Percentiles rank a stretch among this genome's conserved stretches.
phyloP scores from a whole-genome alignment of 30 jellyfish, hydroid and myxozoan species.

The Aurelia aurita complex sp. Pacific region DNA sequence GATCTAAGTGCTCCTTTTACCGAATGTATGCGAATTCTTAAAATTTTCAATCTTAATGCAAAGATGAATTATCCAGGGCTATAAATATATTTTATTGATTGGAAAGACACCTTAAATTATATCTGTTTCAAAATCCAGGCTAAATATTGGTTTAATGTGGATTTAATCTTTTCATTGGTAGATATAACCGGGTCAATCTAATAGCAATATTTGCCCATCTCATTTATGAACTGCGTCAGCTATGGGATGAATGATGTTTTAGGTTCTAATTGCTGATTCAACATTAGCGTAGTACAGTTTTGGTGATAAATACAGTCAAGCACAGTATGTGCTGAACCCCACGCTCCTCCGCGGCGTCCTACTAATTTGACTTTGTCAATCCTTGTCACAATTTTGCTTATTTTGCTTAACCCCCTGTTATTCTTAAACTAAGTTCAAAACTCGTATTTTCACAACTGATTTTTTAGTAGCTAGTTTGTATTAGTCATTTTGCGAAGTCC shows the following conservation, averaged over 20 bases:
- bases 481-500: no score
- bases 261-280: background rate
- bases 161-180: background rate
- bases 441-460: no score
- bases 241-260: background rate
- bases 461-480: no score
- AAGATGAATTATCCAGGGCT: constrained; percentile 37
- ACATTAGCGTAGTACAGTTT: background rate
- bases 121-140: constrained; percentile 48
- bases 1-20: no score
- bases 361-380: no score
- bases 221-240: constrained; percentile 1
- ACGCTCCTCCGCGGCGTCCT: no score
- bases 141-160: constrained; percentile 33
- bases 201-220: background rate
- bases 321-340: no score
- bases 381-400: no score
- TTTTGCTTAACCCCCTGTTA: no score
- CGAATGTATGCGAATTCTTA: constrained; percentile 11
- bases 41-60: constrained; percentile 30
- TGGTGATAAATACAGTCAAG: no score
- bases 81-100: constrained; percentile 39
- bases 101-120: constrained; percentile 31
- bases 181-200: constrained; percentile 6
- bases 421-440: no score